Evolutionary conservation across 92 coral and sea anemone species (phyloP).

Genomic region (Micromussa lordhowensis): DNA sequence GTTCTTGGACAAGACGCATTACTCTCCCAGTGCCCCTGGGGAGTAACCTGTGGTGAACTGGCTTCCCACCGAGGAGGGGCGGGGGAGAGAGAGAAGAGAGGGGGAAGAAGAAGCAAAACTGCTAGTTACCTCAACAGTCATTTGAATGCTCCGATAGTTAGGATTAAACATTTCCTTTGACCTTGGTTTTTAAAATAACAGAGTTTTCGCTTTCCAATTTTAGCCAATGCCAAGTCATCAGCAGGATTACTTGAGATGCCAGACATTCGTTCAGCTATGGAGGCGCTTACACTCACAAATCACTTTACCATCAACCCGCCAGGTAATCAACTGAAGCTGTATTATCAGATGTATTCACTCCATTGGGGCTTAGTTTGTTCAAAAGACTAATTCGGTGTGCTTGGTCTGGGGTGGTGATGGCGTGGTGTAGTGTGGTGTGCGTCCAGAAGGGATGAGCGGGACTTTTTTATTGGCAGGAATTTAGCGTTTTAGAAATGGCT

Average conservation of each 20-base stretch:
- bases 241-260: slow-evolving; percentile 98
- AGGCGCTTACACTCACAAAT: slow-evolving; percentile 94
- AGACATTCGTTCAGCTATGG: slow-evolving; percentile 97
- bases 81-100: too few relatives aligned
- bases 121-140: neutral
- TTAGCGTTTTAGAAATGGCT: too few relatives aligned
- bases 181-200: neutral
- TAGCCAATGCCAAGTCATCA: slow-evolving; percentile 98
- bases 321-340: slow-evolving; percentile 68
- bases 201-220: neutral
- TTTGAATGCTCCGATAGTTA: neutral
- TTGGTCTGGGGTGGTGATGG: too few relatives aligned
- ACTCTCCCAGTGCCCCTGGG: neutral
- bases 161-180: neutral
- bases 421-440: too few relatives aligned
- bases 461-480: too few relatives aligned
- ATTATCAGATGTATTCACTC: neutral
- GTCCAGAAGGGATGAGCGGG: too few relatives aligned
- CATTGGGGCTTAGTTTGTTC: neutral
- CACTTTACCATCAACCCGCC: slow-evolving; percentile 98
- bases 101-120: too few relatives aligned
- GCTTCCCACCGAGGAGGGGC: neutral
- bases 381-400: too few relatives aligned
- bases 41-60: neutral
- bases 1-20: neutral